Evolutionary conservation across 2,113 vertebrate genomes (phyloP).

Genomic region (Dasyornis broadbenti): DNA sequence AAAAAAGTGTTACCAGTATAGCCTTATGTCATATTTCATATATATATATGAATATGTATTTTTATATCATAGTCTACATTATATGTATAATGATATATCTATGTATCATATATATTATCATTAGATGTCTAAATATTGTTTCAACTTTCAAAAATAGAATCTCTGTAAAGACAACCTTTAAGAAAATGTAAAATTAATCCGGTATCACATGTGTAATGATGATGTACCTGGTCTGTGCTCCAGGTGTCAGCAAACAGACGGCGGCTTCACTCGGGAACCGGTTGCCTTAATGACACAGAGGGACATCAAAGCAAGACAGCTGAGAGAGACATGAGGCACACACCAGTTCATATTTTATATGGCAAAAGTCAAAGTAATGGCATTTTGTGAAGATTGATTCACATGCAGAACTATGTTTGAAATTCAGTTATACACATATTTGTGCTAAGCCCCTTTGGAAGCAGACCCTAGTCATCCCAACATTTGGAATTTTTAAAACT

Average conservation of each 20-base stretch:
- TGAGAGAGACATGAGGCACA: background rate
- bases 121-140: background rate
- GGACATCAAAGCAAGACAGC: background rate
- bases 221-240: background rate
- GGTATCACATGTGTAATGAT: background rate
- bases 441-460: background rate
- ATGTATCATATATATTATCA: background rate
- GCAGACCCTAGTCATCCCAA: background rate
- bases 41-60: background rate
- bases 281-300: background rate
- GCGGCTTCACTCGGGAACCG: fast-evolving
- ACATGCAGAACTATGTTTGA: background rate
- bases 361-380: background rate
- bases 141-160: background rate
- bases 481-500: background rate
- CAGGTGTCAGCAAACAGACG: background rate
- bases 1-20: background rate
- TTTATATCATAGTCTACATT: background rate
- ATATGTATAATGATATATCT: background rate
- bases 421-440: background rate
- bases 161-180: background rate
- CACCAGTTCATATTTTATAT: background rate
- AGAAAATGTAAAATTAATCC: background rate
- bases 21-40: background rate
- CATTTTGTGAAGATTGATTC: background rate